Base-by-base conservation (phyloP, 2,888 invertebrate genomes). In the Drosophila cognata region DNA sequence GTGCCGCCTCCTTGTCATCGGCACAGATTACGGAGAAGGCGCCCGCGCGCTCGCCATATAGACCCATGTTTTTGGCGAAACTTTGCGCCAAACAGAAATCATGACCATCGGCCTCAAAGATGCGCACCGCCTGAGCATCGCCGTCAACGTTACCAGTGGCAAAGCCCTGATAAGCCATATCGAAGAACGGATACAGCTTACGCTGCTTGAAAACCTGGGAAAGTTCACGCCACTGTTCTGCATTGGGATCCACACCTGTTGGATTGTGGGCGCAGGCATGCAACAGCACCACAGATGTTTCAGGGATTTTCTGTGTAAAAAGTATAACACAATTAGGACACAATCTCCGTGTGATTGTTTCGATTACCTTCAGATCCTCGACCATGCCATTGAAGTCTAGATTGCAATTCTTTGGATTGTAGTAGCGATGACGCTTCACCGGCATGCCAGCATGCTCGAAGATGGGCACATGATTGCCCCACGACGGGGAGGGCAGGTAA, bases 191-290 rank as follows among this genome's bases (percentile, higher is more conserved):
- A 92, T 97, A 97, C 28, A 99, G 93, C 63, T 98, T 96, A 88
- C 94, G 95, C 74, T 96, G 94, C 93, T 97, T 98, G 72, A 99
- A 95, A 21, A 98, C 93, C 82, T 95, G 92, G 1, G 98, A 98
- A 2, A 99, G 94, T 93, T 98, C 96, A 66, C 95, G 94, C 99
- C 99, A 99, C 92, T 99, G 98, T 66, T 97, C 96, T 8, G 95
- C 95, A 74, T 94, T 96, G 3, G 98, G 98, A 94, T 98, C 98
- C 4, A 98, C 98, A 21, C 98, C 98, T 33, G 99, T 99, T 18
- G 99, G 99, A 94, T 99, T 99, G 94, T 99, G 99, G 10, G 99
- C 99, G 94, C 99, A 99, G 1, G 99, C 99, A 93, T 99, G 99
- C 46, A 99, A 94, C 68, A 99, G 94, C 84, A 99, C 96, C 13